Evolutionary conservation across 2,888 invertebrate genomes (phyloP), one percentile per base, ranked within the genome.

Genomic region (Cylindroiulus punctatus): DNA sequence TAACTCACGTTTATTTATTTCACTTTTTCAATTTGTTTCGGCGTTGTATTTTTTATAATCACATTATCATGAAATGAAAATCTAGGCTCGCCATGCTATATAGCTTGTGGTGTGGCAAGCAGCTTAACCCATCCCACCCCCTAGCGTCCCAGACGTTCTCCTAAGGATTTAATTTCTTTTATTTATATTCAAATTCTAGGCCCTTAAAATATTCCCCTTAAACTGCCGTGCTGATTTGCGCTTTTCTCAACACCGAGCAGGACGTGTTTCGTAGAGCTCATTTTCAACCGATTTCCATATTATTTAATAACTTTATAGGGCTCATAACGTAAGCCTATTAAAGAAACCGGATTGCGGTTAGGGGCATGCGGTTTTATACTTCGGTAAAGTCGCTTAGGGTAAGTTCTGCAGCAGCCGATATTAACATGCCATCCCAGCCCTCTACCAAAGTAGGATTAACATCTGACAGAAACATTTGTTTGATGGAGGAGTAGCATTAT

Each of bases 251-350:
- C 2, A 19, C n/a, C 1, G 52, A 7, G n/a, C 19, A 57, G n/a
- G 52, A 57, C 12, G n/a, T n/a, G 52, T 36, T 57, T 57, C 52
- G 19, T 57, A 19, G 52, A 57, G 19, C 52, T 57, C 52, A n/a
- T 57, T 57, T 57, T 57, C 52, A 7, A 12, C n/a, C 52, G 52
- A 57, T 57, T 57, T 57, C 17, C 52, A 5, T 57, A n/a, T 57
- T 57, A n/a, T 57, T 57, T 57, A 57, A 57, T 57, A 57, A n/a
- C 17, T 57, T 57, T 57, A 14, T 57, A 19, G n/a, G 52, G 52
- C 52, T 57, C 52, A 57, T 57, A 57, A 57, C 52, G 52, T 57
- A 57, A 57, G 52, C 52, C 52, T 57, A 57, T 57, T 57, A 57
- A 52, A 17, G 17, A 57, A 57, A 19, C 17, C n/a, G 52, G 52